phyloP scores from a whole-genome alignment of 2,113 vertebrate species.

The Macrotis lagotis region DNA sequence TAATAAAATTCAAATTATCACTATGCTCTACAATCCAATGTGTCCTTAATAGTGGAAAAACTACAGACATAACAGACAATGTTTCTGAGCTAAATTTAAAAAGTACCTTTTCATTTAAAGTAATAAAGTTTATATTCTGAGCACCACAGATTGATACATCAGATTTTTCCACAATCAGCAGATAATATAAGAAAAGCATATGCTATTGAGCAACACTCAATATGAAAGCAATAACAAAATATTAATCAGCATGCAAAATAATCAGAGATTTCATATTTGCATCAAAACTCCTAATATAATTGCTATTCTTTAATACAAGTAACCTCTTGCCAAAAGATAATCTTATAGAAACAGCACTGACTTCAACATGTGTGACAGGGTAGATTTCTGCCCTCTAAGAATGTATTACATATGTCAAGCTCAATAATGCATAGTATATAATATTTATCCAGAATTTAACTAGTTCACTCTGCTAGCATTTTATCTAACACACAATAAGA shows the following conservation, averaged over 20 bases:
- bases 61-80: not conserved
- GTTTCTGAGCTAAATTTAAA: not conserved
- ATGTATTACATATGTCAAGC: not conserved
- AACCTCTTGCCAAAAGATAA: not conserved
- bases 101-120: not conserved
- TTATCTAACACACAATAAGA: slow-evolving; percentile 40
- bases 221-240: not conserved
- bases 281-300: not conserved
- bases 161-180: not conserved
- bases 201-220: not conserved
- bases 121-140: not conserved
- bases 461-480: not conserved
- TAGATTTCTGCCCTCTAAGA: not conserved
- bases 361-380: not conserved
- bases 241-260: not conserved
- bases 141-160: not conserved
- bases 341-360: not conserved
- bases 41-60: slow-evolving; percentile 22
- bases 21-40: slow-evolving; percentile 1
- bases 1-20: not conserved
- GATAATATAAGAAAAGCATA: not conserved
- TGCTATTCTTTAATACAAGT: not conserved
- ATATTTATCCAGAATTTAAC: slow-evolving; percentile 12
- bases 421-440: not conserved
- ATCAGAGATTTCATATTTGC: not conserved